Base-by-base conservation (phyloP, 2,797 vertebrate genomes). In the Spea hammondii region DNA sequence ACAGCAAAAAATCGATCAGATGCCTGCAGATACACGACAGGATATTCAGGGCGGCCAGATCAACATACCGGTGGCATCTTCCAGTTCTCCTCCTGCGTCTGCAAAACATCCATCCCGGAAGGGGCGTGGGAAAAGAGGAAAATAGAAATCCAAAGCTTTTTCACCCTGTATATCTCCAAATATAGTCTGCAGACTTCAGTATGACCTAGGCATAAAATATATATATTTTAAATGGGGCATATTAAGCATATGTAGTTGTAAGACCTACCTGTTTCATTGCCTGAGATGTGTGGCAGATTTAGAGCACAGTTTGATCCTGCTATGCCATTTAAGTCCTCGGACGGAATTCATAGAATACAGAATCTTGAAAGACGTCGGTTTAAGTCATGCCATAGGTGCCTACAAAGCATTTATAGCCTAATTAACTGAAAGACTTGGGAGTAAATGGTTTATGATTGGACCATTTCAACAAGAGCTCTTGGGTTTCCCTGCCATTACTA, bases 1-100 rank as follows among this genome's bases (percentile, higher is more conserved):
- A 0, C 96, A 98, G 87, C 94, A 97, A 91, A 94, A 97, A 83
- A 97, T 99, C 84, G 93, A 94, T 70, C 94, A 95, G 78, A 93
- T 99, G 76, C 92, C 96, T 0, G 93, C 94, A 0, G 96, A 98
- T 73, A 89, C 95, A 1, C 92, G 96, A 12, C 95, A 93, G 59
- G 97, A 99, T 74, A 97, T 99, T 82, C 97, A 98, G 84, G 97
- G 98, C 72, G 97, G 97, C 57, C 97, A 99, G 86, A 97, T 99
- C 89, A 97, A 97, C 89, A 96, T 99, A 1, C 54, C 78, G n/a
- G 86, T 95, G 84, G 88, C 92, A 5, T 91, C 94, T 0, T 87
- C 92, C 4, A 86, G 88, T 69, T 82, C 92, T 1, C 77, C 91
- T 0, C 74, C 88, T n/a, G 62, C 87, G 0, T 80, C 88, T 0